Conservation (phyloP, 2,888 invertebrate genomes). For the Melanchra persicariae region DNA sequence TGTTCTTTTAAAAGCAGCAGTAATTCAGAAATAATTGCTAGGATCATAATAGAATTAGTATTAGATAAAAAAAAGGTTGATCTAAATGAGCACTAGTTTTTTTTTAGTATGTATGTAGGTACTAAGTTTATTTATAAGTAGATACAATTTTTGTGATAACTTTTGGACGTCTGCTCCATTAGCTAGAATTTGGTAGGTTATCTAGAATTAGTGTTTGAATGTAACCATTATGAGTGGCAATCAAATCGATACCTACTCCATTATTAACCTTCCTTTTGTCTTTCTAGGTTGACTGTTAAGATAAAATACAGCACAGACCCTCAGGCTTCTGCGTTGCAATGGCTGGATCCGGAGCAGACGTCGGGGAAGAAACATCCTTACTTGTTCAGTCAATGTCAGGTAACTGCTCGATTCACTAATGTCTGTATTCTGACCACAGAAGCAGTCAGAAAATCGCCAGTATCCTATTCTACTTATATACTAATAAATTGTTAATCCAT, state of each 20-base stretch:
- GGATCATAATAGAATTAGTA: too few species aligned
- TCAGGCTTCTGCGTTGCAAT: conserved; percentile 96
- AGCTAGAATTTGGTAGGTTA: background rate
- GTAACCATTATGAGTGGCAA: background rate
- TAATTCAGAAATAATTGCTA: background rate
- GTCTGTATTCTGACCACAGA: too few species aligned
- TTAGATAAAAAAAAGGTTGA: too few species aligned
- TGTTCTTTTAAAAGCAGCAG: background rate
- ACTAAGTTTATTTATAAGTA: too few species aligned
- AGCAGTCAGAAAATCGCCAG: too few species aligned
- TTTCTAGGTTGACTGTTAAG: conserved; percentile 88
- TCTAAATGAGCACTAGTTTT: too few species aligned
- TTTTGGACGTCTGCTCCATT: too few species aligned
- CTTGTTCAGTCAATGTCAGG: conserved; percentile 96
- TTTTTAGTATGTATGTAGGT: too few species aligned
- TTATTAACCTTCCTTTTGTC: conserved; percentile 32
- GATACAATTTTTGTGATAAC: too few species aligned
- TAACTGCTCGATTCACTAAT: conserved; percentile 71
- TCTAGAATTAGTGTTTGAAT: background rate
- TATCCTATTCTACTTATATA: too few species aligned
- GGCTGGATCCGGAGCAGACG: conserved; percentile 96
- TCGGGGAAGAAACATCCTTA: conserved; percentile 96
- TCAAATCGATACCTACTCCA: background rate
- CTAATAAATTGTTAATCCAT: too few species aligned
- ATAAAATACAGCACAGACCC: conserved; percentile 95